phyloP scores from a whole-genome alignment of 1,140 invertebrate genomes.

The Galleria mellonella region DNA sequence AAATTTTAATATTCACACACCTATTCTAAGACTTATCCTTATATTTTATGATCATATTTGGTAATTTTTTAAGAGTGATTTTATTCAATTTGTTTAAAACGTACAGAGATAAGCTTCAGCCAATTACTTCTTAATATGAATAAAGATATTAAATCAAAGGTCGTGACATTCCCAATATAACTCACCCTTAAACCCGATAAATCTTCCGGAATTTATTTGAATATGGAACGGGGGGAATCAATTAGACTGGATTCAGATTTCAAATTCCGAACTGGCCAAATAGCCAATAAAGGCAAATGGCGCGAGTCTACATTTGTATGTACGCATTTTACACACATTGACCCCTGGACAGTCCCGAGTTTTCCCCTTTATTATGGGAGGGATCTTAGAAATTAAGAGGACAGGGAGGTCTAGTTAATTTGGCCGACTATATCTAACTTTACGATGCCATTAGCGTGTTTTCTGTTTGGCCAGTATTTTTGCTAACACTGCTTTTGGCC shows the following conservation, averaged over 20 bases:
- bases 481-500: conserved; percentile 38
- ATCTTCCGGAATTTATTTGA: conserved; percentile 29
- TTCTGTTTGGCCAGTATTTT: conserved; percentile 50
- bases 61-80: too few species aligned
- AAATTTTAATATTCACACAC: too few species aligned
- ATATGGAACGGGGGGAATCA: conserved; percentile 38
- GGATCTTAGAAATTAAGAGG: conserved; percentile 7
- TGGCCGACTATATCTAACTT: conserved; percentile 31
- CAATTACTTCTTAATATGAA: too few species aligned
- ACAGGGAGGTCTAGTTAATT: conserved; percentile 17
- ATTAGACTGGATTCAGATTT: conserved; percentile 48
- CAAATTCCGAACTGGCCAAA: conserved; percentile 44
- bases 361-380: conserved; percentile 9
- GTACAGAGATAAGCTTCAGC: too few species aligned
- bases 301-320: conserved; percentile 39
- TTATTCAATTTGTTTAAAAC: too few species aligned
- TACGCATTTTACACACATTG: conserved; percentile 30
- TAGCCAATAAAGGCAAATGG: conserved; percentile 60
- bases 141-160: too few species aligned
- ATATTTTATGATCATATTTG: too few species aligned
- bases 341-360: conserved; percentile 14
- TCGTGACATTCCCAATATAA: neutral
- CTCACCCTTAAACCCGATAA: conserved; percentile 10
- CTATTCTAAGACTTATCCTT: too few species aligned
- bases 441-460: conserved; percentile 57